Evolutionary conservation across 1,140 invertebrate genomes (phyloP).

Genomic region (Stratiolaelaps scimitus): DNA sequence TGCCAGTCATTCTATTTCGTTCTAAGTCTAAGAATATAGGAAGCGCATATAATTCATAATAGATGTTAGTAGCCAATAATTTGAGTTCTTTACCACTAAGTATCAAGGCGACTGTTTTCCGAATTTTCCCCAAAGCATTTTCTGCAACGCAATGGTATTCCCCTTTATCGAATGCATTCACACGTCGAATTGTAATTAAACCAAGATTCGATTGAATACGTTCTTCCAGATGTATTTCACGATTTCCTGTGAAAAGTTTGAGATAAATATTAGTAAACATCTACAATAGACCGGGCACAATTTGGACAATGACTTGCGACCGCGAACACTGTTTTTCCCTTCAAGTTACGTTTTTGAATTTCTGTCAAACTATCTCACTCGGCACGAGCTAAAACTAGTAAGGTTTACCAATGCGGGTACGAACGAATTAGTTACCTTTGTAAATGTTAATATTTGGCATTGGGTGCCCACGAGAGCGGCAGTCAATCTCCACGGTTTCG

Average conservation of each 20-base stretch:
- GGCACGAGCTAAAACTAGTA: no score
- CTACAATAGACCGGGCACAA: no score
- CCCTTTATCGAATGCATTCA: neutral
- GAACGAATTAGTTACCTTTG: slow-evolving; percentile 1
- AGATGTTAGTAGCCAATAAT: neutral
- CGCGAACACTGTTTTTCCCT: no score
- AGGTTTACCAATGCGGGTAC: no score
- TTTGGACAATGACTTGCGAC: no score
- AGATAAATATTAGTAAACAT: slow-evolving; percentile 56
- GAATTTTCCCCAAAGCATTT: neutral
- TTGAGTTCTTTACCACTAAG: slow-evolving; percentile 2
- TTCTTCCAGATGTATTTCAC: no score
- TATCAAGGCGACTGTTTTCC: neutral
- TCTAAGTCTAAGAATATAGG: no score
- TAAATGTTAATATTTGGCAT: neutral
- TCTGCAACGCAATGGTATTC: slow-evolving; percentile 18
- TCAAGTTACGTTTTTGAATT: no score
- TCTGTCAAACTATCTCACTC: no score
- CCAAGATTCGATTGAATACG: neutral
- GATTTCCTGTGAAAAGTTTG: slow-evolving; percentile 34
- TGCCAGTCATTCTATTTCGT: no score
- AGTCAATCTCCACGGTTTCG: neutral
- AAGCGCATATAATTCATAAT: no score
- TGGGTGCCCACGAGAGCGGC: neutral
- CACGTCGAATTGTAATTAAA: neutral